Percentiles rank a stretch among this genome's conserved stretches.
These are phyloP conservation scores for Argya squamiceps DNA, from an alignment of 2,797 vertebrate genomes.

Conservation along the genomic window DNA sequence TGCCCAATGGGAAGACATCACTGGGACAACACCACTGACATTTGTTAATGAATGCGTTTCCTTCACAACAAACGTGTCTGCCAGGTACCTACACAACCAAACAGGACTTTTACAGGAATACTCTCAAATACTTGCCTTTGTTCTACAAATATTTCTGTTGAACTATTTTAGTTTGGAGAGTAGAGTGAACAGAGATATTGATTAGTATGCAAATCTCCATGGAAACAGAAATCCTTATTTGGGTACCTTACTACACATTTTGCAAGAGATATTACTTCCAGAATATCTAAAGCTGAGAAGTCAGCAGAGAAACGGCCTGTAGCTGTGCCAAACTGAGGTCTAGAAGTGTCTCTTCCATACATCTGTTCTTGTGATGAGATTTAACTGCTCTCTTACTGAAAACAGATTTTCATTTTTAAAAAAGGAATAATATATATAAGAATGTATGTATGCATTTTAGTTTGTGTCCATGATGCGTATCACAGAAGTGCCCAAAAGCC, in stretches of 20 bases:
- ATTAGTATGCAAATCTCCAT: background rate
- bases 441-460: background rate
- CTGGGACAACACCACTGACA: slow-evolving; percentile 95
- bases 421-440: background rate
- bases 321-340: background rate
- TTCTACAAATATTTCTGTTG: background rate
- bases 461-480: background rate
- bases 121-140: background rate
- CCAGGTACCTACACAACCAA: slow-evolving; percentile 79
- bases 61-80: slow-evolving; percentile 98
- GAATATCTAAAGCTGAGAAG: background rate
- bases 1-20: slow-evolving; percentile 99
- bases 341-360: background rate
- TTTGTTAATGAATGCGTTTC: slow-evolving; percentile 97
- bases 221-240: background rate
- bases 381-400: background rate
- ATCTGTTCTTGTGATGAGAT: background rate
- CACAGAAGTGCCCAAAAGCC: background rate
- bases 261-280: background rate
- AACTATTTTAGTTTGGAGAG: background rate
- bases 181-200: background rate
- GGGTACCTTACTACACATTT: background rate
- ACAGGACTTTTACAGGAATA: background rate
- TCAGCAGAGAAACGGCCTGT: background rate
- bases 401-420: background rate